Evolutionary conservation across 2,113 vertebrate species (phyloP), one percentile per base, ranked within the genome.

Genomic region (Addax nasomaculatus): DNA sequence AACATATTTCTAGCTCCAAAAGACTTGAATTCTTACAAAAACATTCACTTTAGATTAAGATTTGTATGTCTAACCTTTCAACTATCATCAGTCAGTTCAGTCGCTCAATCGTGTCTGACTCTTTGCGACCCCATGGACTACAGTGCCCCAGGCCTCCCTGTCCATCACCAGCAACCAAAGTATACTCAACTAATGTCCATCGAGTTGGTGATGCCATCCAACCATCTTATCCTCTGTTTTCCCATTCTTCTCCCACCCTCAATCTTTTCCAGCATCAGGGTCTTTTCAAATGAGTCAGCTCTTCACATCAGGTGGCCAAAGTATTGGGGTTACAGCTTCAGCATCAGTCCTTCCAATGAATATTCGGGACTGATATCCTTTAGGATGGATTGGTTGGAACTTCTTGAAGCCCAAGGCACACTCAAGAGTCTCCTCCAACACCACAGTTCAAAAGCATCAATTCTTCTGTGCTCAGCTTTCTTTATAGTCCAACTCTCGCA

Each of bases 401-500:
- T 70, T 5, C 10, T 70, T 39, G 67, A 2, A 70, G 67, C 5
- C 5, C n/a, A 36, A 36, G 19, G 19, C 9, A 70, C 64, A 21
- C n/a, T 36, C 64, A 70, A 70, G n/a, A 36, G 5, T 36, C n/a
- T 70, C 19, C 19, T 70, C 67, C n/a, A 12, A 70, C n/a, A 36
- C n/a, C n/a, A 70, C n/a, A 70, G n/a, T 23, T 70, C n/a, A 70
- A 70, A 70, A 70, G 9, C 19, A 36, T 70, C 19, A 23, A 3
- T 70, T 70, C n/a, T 70, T 70, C 2, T 0, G 0, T 17, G 4
- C 19, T 70, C 67, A 70, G n/a, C n/a, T 36, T 70, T 36, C n/a
- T 70, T 36, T 12, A 70, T 6, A 70, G 67, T 70, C 19, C n/a
- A 70, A 23, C 67, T 70, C n/a, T 70, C n/a, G 0, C 19, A 36